These are phyloP conservation scores for Daboia siamensis DNA, from an alignment of 2,113 vertebrate species.

Conservation along the genomic window DNA sequence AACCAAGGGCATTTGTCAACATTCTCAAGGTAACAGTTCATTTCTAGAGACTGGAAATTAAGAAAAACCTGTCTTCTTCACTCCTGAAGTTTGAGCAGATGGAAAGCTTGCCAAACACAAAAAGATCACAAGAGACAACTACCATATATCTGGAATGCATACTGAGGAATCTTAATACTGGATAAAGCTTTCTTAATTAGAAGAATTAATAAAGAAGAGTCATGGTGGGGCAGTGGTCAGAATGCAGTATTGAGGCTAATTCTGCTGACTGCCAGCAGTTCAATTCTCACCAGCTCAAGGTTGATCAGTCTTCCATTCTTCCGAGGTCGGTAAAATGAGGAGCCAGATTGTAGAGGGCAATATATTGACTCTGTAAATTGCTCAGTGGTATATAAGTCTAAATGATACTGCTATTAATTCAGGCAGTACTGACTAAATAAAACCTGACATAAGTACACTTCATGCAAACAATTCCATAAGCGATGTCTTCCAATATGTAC, in stretches of 20 bases:
- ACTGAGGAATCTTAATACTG: accelerated
- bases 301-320: background rate
- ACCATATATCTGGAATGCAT: background rate
- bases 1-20: background rate
- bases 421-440: background rate
- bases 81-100: background rate
- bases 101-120: background rate
- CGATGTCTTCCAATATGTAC: background rate
- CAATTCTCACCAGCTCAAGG: background rate
- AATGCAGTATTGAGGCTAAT: background rate
- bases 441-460: background rate
- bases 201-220: background rate
- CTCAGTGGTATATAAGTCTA: background rate
- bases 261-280: background rate
- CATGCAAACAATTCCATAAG: background rate
- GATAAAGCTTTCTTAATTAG: background rate
- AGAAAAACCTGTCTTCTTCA: background rate
- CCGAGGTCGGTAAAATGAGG: background rate
- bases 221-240: background rate
- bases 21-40: background rate
- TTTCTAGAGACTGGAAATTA: background rate
- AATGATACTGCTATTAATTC: background rate
- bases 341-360: background rate
- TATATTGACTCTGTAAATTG: background rate
- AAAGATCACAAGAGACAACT: background rate